These are phyloP conservation scores for Masnerella sp. DNA, from an alignment of 2,888 invertebrate species.

Conservation along the genomic window DNA sequence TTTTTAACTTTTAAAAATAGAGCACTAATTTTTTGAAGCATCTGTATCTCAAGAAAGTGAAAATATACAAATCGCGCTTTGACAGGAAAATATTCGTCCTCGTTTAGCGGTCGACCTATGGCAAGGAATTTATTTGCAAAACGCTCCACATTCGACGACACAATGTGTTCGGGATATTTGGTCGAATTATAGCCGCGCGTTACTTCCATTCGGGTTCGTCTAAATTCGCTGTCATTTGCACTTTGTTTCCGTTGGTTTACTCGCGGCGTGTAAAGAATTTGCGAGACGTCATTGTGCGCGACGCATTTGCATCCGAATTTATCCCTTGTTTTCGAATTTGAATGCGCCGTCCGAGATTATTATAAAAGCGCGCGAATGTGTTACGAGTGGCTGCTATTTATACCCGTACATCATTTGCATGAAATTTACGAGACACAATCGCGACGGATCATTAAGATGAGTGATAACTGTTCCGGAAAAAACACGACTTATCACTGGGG, in stretches of 20 bases:
- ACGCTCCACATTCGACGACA: slow-evolving; percentile 33
- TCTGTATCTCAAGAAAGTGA: no score
- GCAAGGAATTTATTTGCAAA: slow-evolving; percentile 29
- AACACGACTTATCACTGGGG: background rate
- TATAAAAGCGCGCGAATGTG: slow-evolving; percentile 24
- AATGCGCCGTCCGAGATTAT: slow-evolving; percentile 20
- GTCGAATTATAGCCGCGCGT: slow-evolving; percentile 29
- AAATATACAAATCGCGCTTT: background rate
- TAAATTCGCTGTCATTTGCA: slow-evolving; percentile 35
- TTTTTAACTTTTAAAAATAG: no score
- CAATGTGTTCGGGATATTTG: slow-evolving; percentile 20
- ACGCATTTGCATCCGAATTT: slow-evolving; percentile 30
- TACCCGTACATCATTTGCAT: slow-evolving; percentile 26
- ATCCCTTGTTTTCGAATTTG: slow-evolving; percentile 30
- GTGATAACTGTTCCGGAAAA: slow-evolving; percentile 11
- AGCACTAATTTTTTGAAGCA: no score
- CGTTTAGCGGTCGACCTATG: slow-evolving; percentile 15
- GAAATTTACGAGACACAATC: slow-evolving; percentile 30
- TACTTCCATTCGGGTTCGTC: slow-evolving; percentile 40
- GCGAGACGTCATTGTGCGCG: slow-evolving; percentile 16
- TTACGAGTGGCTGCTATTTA: slow-evolving; percentile 27
- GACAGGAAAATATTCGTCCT: slow-evolving; percentile 15
- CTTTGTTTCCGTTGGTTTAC: slow-evolving; percentile 23
- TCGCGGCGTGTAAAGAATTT: slow-evolving; percentile 15
- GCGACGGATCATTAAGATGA: slow-evolving; percentile 27